phyloP scores from a whole-genome alignment of 2,888 invertebrate species.

The Drosophila kuntzei region DNA sequence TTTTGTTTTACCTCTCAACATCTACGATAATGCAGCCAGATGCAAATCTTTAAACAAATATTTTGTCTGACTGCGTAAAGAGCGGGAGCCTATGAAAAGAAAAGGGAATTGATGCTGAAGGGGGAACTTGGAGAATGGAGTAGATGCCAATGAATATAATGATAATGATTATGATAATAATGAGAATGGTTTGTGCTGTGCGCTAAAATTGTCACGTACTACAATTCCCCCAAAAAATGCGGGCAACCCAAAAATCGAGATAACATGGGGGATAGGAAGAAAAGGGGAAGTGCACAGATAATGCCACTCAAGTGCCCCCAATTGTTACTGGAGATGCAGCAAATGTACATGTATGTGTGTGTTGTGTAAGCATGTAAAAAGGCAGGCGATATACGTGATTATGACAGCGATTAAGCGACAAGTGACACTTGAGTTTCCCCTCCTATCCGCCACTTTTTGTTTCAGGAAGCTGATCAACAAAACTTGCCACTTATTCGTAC shows the following conservation, averaged over 20 bases:
- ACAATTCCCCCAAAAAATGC: conserved; percentile 44
- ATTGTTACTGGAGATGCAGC: conserved; percentile 28
- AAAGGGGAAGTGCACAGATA: conserved; percentile 33
- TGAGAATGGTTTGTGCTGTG: conserved; percentile 49
- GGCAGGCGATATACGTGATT: conserved; percentile 75
- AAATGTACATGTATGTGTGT: not conserved
- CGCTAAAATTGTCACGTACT: conserved; percentile 78
- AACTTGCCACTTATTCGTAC: conserved; percentile 56
- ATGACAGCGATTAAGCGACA: conserved; percentile 74
- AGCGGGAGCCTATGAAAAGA: conserved; percentile 5
- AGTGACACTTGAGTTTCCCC: conserved; percentile 70
- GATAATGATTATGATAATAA: conserved; percentile 20
- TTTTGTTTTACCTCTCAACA: conserved; percentile 19
- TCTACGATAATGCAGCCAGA: conserved; percentile 66
- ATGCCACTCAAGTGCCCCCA: conserved; percentile 51
- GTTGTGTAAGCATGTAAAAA: conserved; percentile 39
- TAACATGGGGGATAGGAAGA: conserved; percentile 4
- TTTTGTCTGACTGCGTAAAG: conserved; percentile 72
- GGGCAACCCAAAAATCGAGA: conserved; percentile 37
- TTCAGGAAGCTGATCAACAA: conserved; percentile 40
- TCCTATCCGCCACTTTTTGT: not conserved
- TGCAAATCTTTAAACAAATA: conserved; percentile 79
- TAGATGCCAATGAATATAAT: conserved; percentile 33
- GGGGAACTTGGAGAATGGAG: conserved; percentile 5
- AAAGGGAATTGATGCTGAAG: not conserved